phyloP scores from a whole-genome alignment of 2,113 vertebrate species.

The Eublepharis macularius region DNA sequence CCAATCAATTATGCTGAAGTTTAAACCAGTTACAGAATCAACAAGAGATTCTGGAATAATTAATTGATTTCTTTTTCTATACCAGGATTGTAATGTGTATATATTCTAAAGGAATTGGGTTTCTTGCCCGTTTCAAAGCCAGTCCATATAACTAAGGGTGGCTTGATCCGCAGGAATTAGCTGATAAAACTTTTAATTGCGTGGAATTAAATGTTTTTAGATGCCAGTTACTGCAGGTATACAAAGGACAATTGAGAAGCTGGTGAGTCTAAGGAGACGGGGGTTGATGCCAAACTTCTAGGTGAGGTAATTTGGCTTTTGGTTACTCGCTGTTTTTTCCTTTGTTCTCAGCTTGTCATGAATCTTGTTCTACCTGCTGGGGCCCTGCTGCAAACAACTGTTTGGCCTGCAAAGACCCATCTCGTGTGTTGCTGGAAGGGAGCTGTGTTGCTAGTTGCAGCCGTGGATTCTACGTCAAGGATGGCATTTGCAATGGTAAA shows the following conservation, averaged over 20 bases:
- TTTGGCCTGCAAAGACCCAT: constrained; percentile 76
- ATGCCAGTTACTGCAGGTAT: background rate
- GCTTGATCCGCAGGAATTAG: background rate
- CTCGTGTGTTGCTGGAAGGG: constrained; percentile 75
- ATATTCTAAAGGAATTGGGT: background rate
- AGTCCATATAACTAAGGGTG: too few species aligned
- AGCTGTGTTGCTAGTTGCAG: constrained; percentile 82
- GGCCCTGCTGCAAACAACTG: constrained; percentile 82
- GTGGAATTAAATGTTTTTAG: too few species aligned
- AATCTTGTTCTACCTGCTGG: constrained; percentile 82
- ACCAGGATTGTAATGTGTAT: background rate
- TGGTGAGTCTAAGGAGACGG: background rate
- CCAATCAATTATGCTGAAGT: too few species aligned
- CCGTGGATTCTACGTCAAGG: constrained; percentile 74
- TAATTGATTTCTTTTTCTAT: background rate
- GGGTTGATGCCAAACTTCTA: background rate
- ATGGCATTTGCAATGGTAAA: constrained; percentile 84
- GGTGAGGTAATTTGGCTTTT: background rate
- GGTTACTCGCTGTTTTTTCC: background rate
- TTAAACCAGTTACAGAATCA: too few species aligned
- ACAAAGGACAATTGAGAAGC: background rate
- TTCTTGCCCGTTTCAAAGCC: background rate
- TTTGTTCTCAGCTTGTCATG: constrained; percentile 81
- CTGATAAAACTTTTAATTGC: background rate
- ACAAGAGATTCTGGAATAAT: too few species aligned